A percentile compares a stretch with the other conserved stretches of the same genome.
phyloP scores from a whole-genome alignment of 2,113 vertebrate species.

The Chaetodon auriga region DNA sequence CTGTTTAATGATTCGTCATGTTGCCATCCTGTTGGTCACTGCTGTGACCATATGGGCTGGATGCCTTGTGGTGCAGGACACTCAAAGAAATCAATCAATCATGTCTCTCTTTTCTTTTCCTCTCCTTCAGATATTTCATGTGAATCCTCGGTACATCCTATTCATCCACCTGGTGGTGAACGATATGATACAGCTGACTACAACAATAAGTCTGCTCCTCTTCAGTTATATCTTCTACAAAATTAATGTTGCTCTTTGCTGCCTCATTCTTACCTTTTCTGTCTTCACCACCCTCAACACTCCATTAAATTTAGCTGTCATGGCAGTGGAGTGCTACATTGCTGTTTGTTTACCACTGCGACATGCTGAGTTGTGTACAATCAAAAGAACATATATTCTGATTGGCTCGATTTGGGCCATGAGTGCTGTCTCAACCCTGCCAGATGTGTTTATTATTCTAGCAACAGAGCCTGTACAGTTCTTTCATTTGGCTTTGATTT shows the following conservation, averaged over 20 bases:
- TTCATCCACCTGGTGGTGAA: slow-evolving; percentile 80
- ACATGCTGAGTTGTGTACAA: slow-evolving; percentile 68
- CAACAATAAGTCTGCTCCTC: slow-evolving; percentile 52
- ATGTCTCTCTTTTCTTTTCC: neutral
- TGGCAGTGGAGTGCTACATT: slow-evolving; percentile 78
- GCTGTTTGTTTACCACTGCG: slow-evolving; percentile 74
- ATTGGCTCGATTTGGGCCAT: slow-evolving; percentile 72
- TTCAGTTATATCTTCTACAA: slow-evolving; percentile 63
- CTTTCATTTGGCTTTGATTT: too few species aligned
- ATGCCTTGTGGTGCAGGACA: too few species aligned
- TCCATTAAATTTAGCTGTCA: slow-evolving; percentile 57
- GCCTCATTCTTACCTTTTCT: slow-evolving; percentile 26
- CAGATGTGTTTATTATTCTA: slow-evolving; percentile 68
- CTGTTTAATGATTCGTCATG: too few species aligned
- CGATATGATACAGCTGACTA: slow-evolving; percentile 72
- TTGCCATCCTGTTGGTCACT: too few species aligned
- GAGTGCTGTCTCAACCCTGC: slow-evolving; percentile 37
- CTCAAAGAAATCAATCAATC: too few species aligned
- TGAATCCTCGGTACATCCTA: slow-evolving; percentile 75
- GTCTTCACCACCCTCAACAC: too few species aligned
- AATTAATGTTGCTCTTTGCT: slow-evolving; percentile 49
- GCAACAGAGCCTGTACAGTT: slow-evolving; percentile 47
- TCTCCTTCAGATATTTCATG: slow-evolving; percentile 63
- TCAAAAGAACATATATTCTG: slow-evolving; percentile 55
- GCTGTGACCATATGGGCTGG: too few species aligned